phyloP scores from a whole-genome alignment of 2,888 invertebrate genomes.

The Cephus spinipes region DNA sequence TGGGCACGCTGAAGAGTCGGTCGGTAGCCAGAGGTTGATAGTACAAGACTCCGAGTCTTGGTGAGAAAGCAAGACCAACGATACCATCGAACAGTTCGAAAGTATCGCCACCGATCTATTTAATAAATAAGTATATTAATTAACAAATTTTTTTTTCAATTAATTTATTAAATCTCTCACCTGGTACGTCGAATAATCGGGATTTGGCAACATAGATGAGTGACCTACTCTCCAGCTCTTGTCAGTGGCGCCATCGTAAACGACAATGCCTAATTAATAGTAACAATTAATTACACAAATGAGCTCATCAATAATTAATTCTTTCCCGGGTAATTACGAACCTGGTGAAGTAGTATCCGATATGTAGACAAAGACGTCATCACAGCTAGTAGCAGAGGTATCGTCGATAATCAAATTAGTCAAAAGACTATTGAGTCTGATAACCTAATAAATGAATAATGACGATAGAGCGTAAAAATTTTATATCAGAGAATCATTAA shows the following conservation, averaged over 20 bases:
- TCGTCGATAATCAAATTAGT: conserved; percentile 87
- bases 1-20: conserved; percentile 82
- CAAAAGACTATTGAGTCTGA: conserved; percentile 80
- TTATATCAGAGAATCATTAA: not conserved
- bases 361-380: conserved; percentile 83
- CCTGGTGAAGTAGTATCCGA: conserved; percentile 86
- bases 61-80: conserved; percentile 78
- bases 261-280: conserved; percentile 66
- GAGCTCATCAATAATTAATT: conserved; percentile 13
- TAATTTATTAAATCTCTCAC: conserved; percentile 23
- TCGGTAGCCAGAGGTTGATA: conserved; percentile 82
- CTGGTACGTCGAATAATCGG: conserved; percentile 80
- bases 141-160: not conserved
- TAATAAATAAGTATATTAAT: not conserved
- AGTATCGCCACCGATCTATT: conserved; percentile 73
- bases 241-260: conserved; percentile 79
- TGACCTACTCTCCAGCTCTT: conserved; percentile 85
- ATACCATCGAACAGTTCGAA: conserved; percentile 83
- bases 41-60: conserved; percentile 73
- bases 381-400: conserved; percentile 76
- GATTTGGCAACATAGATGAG: conserved; percentile 88
- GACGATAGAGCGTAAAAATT: not conserved
- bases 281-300: not conserved
- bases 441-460: conserved; percentile 61
- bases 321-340: conserved; percentile 48